These are phyloP conservation scores for Tupaia tana DNA, from an alignment of 2,113 vertebrate genomes.

Conservation along the genomic window DNA sequence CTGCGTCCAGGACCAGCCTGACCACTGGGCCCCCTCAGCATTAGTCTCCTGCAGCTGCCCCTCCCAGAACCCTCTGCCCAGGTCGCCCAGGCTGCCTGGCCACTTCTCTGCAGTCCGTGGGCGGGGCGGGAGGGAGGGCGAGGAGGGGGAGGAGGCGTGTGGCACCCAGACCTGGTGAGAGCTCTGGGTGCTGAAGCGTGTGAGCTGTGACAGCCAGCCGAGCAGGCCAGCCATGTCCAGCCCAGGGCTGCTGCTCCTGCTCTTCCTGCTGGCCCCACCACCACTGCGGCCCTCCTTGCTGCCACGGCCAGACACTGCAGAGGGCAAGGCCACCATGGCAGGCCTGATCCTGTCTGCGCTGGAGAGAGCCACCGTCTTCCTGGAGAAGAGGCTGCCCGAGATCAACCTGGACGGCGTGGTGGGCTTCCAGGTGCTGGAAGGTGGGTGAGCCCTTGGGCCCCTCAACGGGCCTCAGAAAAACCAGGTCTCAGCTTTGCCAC, in stretches of 20 bases:
- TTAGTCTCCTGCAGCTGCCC: neutral
- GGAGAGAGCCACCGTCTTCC: conserved; percentile 86
- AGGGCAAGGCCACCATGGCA: conserved; percentile 66
- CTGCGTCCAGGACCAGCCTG: neutral
- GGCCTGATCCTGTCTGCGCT: conserved; percentile 87
- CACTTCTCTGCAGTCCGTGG: neutral
- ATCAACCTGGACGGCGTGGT: conserved; percentile 91
- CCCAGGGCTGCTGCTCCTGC: neutral
- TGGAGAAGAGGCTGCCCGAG: conserved; percentile 86
- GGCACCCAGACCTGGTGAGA: rapidly evolving
- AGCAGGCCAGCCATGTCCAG: neutral
- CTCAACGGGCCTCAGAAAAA: neutral
- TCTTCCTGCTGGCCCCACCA: neutral
- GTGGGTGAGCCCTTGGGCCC: conserved; percentile 67
- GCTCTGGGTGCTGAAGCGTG: neutral
- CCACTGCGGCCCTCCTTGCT: neutral
- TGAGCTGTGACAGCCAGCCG: too few species aligned
- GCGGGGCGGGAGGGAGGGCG: neutral
- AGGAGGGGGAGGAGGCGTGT: neutral
- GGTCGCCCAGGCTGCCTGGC: neutral
- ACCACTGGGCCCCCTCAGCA: rapidly evolving
- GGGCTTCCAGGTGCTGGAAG: conserved; percentile 90
- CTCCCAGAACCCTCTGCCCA: neutral
- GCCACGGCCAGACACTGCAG: neutral
- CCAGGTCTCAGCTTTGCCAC: neutral